Evolutionary conservation across 2,113 vertebrate species (phyloP).

Genomic region (Lagenorhynchus albirostris): DNA sequence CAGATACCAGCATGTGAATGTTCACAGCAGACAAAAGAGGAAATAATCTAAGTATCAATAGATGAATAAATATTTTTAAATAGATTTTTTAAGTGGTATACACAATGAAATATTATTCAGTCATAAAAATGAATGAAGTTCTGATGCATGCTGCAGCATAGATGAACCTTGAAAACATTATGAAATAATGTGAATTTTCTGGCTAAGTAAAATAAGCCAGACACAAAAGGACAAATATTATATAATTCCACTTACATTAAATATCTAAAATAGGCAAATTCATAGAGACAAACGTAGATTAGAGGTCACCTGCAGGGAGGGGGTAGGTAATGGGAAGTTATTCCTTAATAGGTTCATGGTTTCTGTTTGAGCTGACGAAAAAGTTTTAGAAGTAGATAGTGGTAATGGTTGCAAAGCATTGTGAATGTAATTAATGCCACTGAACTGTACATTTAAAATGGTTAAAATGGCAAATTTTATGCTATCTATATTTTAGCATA

Average conservation of each 20-base stretch:
- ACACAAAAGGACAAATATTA: background rate
- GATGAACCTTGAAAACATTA: background rate
- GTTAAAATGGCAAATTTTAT: background rate
- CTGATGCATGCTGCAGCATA: background rate
- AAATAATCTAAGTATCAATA: background rate
- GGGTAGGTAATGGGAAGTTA: background rate
- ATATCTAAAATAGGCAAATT: constrained; percentile 2
- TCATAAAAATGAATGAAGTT: constrained; percentile 7
- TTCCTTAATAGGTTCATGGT: background rate
- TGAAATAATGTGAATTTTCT: background rate
- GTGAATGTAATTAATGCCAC: background rate
- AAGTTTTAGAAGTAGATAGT: background rate
- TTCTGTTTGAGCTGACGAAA: background rate
- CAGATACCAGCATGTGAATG: background rate
- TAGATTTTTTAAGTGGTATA: background rate
- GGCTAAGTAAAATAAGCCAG: background rate
- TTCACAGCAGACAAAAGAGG: background rate
- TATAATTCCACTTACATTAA: background rate
- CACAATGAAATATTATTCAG: background rate
- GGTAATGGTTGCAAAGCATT: background rate
- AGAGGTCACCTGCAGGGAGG: background rate
- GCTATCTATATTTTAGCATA: background rate
- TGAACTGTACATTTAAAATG: background rate
- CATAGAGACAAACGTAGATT: background rate
- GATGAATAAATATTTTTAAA: background rate